Conservation (phyloP, 2,888 invertebrate species). For the Scaptomyza caliginosa region DNA sequence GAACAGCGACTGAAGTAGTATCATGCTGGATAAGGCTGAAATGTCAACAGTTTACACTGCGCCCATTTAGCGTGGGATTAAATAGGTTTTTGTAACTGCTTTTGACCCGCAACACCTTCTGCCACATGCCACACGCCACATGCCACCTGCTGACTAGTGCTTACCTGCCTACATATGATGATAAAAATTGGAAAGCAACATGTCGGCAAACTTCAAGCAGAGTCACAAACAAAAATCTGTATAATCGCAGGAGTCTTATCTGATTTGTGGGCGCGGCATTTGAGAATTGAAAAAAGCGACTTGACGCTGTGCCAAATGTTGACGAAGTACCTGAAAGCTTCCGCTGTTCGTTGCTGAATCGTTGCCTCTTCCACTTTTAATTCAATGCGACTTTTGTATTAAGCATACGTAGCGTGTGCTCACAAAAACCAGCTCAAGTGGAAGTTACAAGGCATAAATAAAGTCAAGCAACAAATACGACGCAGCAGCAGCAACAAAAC, state of each 20-base stretch:
- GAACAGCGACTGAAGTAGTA: constrained; percentile 33
- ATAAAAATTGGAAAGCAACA: constrained; percentile 63
- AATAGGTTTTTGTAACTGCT: constrained; percentile 68
- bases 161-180: constrained; percentile 41
- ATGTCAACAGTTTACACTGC: constrained; percentile 77
- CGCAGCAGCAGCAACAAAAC: constrained; percentile 35
- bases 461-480: constrained; percentile 54
- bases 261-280: constrained; percentile 64
- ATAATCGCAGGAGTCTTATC: constrained; percentile 64
- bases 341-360: constrained; percentile 58
- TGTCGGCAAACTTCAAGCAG: constrained; percentile 65
- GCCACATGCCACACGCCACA: neutral
- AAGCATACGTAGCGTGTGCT: constrained; percentile 57
- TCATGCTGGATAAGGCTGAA: constrained; percentile 68
- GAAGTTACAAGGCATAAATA: constrained; percentile 59
- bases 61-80: constrained; percentile 78
- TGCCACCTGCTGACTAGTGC: neutral
- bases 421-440: constrained; percentile 15
- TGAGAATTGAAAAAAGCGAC: constrained; percentile 2
- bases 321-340: constrained; percentile 77
- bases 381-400: constrained; percentile 67
- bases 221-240: constrained; percentile 22
- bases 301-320: constrained; percentile 39
- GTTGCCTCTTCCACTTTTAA: constrained; percentile 54
- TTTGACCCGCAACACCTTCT: constrained; percentile 47